Evolutionary conservation across 2,888 invertebrate genomes (phyloP).

Genomic region (Protodeltote pygarga): DNA sequence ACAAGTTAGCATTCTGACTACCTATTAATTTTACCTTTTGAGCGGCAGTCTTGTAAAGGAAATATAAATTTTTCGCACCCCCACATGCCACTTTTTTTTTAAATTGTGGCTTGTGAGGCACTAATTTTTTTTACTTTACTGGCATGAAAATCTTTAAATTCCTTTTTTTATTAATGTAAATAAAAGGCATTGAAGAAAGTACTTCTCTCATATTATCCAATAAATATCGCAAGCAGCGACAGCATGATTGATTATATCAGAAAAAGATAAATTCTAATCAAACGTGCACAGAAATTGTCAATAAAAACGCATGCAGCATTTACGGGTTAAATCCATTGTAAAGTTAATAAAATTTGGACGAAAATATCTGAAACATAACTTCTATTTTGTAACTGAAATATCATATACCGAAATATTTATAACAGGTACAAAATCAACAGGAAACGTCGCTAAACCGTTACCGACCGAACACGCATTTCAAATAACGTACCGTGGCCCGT

Average conservation of each 20-base stretch:
- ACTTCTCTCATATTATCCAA: constrained; percentile 10
- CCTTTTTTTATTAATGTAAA: too few relatives aligned
- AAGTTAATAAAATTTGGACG: too few relatives aligned
- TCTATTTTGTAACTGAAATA: too few relatives aligned
- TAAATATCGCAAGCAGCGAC: constrained; percentile 23
- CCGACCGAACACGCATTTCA: constrained; percentile 12
- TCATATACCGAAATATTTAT: constrained; percentile 2
- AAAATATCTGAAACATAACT: background rate
- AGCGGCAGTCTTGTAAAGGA: too few relatives aligned
- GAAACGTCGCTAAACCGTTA: constrained; percentile 29
- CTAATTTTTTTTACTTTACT: too few relatives aligned
- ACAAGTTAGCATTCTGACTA: too few relatives aligned
- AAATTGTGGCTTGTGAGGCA: too few relatives aligned
- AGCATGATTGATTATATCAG: constrained; percentile 38
- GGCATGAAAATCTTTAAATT: too few relatives aligned
- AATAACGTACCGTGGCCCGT: constrained; percentile 30
- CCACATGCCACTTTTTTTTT: too few relatives aligned
- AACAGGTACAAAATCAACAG: constrained; percentile 6
- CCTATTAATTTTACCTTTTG: too few relatives aligned
- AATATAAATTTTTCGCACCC: too few relatives aligned
- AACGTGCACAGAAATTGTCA: constrained; percentile 23
- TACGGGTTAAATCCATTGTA: background rate
- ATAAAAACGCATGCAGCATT: constrained; percentile 17
- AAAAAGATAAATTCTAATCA: constrained; percentile 29
- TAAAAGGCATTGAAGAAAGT: too few relatives aligned